Conservation (phyloP, 2,113 vertebrate genomes). For the Scopus umbretta region DNA sequence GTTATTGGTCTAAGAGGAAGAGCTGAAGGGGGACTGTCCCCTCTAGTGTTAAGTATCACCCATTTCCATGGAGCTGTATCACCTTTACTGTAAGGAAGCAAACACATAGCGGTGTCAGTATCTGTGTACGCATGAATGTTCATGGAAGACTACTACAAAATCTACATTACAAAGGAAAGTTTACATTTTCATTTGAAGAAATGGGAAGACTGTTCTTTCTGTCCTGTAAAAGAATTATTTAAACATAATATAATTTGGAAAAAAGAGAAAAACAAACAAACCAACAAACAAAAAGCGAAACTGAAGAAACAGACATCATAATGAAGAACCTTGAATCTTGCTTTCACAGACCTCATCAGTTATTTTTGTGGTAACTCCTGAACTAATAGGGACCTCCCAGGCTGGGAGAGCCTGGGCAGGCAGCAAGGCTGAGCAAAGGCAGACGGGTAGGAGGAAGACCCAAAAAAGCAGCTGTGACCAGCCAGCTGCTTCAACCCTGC, state of each 20-base stretch:
- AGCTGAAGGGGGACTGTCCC: background rate
- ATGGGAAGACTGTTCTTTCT: background rate
- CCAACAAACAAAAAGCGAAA: background rate
- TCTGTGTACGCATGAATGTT: background rate
- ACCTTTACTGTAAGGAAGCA: background rate
- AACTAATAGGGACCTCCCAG: background rate
- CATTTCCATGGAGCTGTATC: background rate
- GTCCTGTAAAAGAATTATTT: background rate
- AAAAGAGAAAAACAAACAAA: background rate
- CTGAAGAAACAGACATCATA: background rate
- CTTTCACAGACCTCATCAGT: background rate
- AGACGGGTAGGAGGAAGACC: background rate
- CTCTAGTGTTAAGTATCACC: background rate
- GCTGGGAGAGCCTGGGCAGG: background rate
- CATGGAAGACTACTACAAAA: background rate
- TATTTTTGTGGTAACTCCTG: background rate
- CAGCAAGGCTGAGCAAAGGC: background rate
- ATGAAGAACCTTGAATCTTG: background rate
- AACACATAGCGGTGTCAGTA: background rate
- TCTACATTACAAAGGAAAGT: background rate
- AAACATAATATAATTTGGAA: background rate
- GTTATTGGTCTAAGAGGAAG: background rate
- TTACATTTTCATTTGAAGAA: background rate
- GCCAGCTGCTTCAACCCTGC: fast-evolving
- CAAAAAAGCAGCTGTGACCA: fast-evolving